A percentile compares a stretch with the other conserved stretches of the same genome.
Conservation (phyloP, 2,797 vertebrate genomes). For the Leptodactylus fallax region DNA sequence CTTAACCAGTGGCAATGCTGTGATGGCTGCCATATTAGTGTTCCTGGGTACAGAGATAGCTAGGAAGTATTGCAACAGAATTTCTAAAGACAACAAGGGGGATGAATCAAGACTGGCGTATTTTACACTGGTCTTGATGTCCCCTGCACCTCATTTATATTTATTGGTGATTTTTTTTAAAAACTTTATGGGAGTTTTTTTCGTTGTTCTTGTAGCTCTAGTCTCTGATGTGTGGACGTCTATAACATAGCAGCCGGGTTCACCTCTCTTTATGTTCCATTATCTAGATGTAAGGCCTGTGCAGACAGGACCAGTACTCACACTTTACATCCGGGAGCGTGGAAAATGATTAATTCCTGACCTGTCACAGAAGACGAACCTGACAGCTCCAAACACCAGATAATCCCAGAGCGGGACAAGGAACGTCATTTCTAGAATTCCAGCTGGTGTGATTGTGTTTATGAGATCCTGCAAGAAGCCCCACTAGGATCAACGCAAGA, state of each 20-base stretch:
- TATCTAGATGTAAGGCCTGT: not conserved
- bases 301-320: not conserved
- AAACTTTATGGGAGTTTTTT: too few species aligned
- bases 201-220: not conserved
- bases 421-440: not conserved
- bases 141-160: too few species aligned
- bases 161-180: too few species aligned
- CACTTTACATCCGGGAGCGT: slow-evolving; percentile 2
- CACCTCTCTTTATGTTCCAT: too few species aligned
- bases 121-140: too few species aligned
- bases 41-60: not conserved
- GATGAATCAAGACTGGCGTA: too few species aligned
- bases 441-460: not conserved
- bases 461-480: not conserved
- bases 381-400: not conserved
- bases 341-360: not conserved
- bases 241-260: too few species aligned
- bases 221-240: not conserved
- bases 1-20: too few species aligned
- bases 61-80: not conserved
- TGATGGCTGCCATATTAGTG: not conserved
- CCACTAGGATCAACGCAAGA: too few species aligned
- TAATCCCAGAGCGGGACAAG: not conserved
- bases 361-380: not conserved
- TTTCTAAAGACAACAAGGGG: too few species aligned